Evolutionary conservation across 2,888 invertebrate species (phyloP), one percentile per base, ranked within the genome.

Genomic region (Folsomia manolachei): DNA sequence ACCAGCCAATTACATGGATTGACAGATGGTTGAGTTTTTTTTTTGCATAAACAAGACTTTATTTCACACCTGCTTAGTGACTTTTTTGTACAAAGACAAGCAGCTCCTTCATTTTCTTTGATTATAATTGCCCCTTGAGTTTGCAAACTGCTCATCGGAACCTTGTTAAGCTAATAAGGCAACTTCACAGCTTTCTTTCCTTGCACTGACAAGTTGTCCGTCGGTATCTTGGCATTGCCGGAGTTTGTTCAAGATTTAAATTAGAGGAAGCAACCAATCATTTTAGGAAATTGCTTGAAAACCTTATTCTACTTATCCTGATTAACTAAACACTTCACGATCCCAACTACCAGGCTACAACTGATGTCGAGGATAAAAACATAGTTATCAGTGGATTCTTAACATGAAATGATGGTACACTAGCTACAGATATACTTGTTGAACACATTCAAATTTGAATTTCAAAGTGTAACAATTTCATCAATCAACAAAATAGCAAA

Each of bases 261-360:
- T 51, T 51, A 51, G 11, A 56, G 56, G 56, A 56, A 56, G n/a
- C 56, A 18, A 19, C 11, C 21, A 56, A 56, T 56, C 56, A 56
- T 56, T 56, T 56, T 56, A 56, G 56, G 56, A 56, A 56, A 56
- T 56, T 56, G n/a, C 56, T 56, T 56, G 11, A 21, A 18, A 7
- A 56, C 7, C 7, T n/a, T n/a, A n/a, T n/a, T n/a, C n/a, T 14
- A 56, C 11, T 56, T 56, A 56, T 56, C 56, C 56, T 56, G 56
- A 56, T 56, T 56, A 56, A 56, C 56, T 56, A 56, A 56, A 56
- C 56, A 56, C 18, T 56, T 70, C 65, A 73, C 62, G 65, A 21
- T 51, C 18, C n/a, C n/a, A n/a, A n/a, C n/a, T n/a, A n/a, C n/a
- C n/a, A n/a, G n/a, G n/a, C n/a, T n/a, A n/a, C n/a, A n/a, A n/a